Base-by-base conservation (phyloP, 2,888 invertebrate genomes). In the Zygothrica quintamaculata region DNA sequence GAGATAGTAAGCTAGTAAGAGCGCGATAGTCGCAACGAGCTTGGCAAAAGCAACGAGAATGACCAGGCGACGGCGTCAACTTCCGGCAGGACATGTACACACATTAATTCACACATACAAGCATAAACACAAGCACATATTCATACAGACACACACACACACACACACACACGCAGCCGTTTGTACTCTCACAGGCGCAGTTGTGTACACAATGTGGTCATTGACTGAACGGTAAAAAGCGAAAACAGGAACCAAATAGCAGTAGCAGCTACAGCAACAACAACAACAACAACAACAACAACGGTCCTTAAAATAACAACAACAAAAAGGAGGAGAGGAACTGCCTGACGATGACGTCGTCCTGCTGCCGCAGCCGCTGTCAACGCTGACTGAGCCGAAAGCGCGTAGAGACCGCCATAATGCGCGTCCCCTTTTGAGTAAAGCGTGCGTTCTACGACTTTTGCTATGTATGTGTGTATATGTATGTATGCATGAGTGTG, bases 181-280 rank as follows among this genome's bases (percentile, higher is more conserved):
- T n/a, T n/a, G n/a, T n/a, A n/a, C n/a, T n/a, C n/a, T n/a, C 18
- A 22, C 18, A 22, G 18, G 12, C 46, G 65, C 71, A 65, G 66
- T 64, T 86, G 84, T 84, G 76, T 86, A 81, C 77, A 81, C 80
- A 81, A 81, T 81, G 85, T 84, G 82, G 82, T 84, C 82, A 87
- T 87, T 84, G 82, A 84, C 82, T 84, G 82, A 87, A 84, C 82
- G 85, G 87, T 87, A 84, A 87, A 87, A 87, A 84, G 85, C 82
- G 81, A 87, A 87, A 82, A 87, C 79, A 84, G 87, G 75, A 87
- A 85, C 86, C 60, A 69, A 71, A 72, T 69, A 58, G 65, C 68
- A 69, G 55, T 37, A 58, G 43, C 46, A 36, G 34, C 22, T 26
- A 13, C 18, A 55, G n/a, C 36, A 64, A 13, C 50, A 56, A 39